phyloP scores from a whole-genome alignment of 2,888 invertebrate species.

The Nemotelus nigrinus region DNA sequence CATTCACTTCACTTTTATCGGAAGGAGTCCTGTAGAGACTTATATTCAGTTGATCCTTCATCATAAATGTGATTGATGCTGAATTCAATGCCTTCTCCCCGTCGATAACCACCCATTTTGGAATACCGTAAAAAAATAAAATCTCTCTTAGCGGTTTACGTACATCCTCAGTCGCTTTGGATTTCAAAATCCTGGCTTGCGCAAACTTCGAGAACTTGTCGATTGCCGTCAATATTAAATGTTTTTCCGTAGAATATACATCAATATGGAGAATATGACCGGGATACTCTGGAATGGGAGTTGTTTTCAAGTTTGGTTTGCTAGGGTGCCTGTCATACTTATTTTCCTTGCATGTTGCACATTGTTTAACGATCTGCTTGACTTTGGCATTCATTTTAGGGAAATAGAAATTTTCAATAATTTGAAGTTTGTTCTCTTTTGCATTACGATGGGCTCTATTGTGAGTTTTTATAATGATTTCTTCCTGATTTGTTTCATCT shows the following conservation, averaged over 20 bases:
- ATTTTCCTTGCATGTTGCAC: slow-evolving; percentile 12
- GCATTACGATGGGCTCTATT: slow-evolving; percentile 2
- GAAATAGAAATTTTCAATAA: slow-evolving; percentile 28
- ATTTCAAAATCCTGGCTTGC: slow-evolving; percentile 21
- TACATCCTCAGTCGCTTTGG: slow-evolving; percentile 41
- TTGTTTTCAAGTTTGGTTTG: slow-evolving; percentile 11
- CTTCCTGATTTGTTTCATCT: no score
- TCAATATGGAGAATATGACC: slow-evolving; percentile 27
- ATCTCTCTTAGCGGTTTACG: slow-evolving; percentile 35
- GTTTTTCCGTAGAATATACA: neutral
- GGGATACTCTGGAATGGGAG: slow-evolving; percentile 33
- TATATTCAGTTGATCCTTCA: slow-evolving; percentile 37
- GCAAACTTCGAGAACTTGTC: slow-evolving; percentile 46
- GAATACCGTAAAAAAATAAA: slow-evolving; percentile 33
- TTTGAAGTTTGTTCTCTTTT: slow-evolving; percentile 5
- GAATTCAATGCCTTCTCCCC: slow-evolving; percentile 44
- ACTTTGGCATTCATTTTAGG: slow-evolving; percentile 31
- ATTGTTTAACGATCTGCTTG: slow-evolving; percentile 18
- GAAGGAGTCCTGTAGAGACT: slow-evolving; percentile 44
- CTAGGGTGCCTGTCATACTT: slow-evolving; percentile 27
- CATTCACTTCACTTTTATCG: slow-evolving; percentile 43
- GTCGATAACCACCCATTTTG: slow-evolving; percentile 40
- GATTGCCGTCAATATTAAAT: slow-evolving; percentile 38
- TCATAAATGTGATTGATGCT: slow-evolving; percentile 37
- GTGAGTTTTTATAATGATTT: no score